These are phyloP conservation scores for Crossaster papposus DNA, from an alignment of 53 echinoderm and acorn worm species.

Conservation along the genomic window DNA sequence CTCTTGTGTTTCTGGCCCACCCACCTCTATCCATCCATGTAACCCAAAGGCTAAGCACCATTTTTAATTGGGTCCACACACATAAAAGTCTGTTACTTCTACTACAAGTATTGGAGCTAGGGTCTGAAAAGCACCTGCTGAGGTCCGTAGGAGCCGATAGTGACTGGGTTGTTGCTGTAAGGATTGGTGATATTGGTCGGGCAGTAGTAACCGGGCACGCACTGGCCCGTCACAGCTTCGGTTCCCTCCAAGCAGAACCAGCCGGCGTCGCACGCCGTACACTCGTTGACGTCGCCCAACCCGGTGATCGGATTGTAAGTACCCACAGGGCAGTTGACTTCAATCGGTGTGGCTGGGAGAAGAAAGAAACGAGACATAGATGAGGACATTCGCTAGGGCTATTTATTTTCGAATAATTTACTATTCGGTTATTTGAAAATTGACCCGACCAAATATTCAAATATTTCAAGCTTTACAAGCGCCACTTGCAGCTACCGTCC, in stretches of 20 bases:
- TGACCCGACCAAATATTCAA: too few relatives aligned
- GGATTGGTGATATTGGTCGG: constrained; percentile 91
- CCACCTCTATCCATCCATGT: too few relatives aligned
- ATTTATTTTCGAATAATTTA: too few relatives aligned
- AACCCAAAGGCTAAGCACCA: too few relatives aligned
- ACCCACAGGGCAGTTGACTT: constrained; percentile 92
- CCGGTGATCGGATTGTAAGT: constrained; percentile 89
- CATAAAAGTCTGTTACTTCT: too few relatives aligned
- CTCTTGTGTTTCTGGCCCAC: too few relatives aligned
- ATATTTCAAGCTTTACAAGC: too few relatives aligned
- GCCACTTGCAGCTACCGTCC: too few relatives aligned
- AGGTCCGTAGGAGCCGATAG: constrained; percentile 94
- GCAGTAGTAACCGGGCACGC: constrained; percentile 82
- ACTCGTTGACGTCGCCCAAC: constrained; percentile 87
- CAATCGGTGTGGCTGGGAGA: constrained; percentile 77
- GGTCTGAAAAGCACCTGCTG: constrained; percentile 68
- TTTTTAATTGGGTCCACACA: too few relatives aligned
- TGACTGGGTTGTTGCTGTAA: constrained; percentile 71
- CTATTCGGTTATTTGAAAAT: too few relatives aligned
- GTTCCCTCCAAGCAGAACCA: constrained; percentile 83
- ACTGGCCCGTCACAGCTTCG: constrained; percentile 56
- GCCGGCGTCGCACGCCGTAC: constrained; percentile 88
- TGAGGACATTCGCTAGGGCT: too few relatives aligned
- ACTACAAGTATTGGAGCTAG: neutral
- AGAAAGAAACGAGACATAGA: neutral